phyloP scores from a whole-genome alignment of 2,797 vertebrate species.

The Linurgus olivaceus region DNA sequence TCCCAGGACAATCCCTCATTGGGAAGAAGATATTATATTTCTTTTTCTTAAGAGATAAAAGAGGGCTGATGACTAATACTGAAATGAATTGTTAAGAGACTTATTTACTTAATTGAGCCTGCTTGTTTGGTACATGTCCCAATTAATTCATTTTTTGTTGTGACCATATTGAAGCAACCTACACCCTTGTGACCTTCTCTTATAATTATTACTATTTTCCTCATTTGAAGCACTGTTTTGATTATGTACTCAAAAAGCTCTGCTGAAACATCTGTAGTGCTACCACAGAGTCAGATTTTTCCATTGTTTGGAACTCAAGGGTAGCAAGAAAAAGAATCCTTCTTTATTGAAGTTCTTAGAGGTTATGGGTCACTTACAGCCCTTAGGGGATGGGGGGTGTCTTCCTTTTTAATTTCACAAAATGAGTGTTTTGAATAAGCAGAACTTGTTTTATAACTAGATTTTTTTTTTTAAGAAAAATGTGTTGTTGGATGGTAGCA shows the following conservation, averaged over 20 bases:
- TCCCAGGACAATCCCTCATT: not conserved
- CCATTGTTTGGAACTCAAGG: slow-evolving; percentile 20
- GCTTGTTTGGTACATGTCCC: slow-evolving; percentile 58
- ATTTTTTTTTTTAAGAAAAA: not conserved
- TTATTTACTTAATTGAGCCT: slow-evolving; percentile 64
- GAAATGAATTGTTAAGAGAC: slow-evolving; percentile 60
- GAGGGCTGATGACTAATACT: slow-evolving; percentile 43
- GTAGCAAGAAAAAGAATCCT: not conserved
- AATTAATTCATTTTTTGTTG: slow-evolving; percentile 69
- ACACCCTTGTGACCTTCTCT: slow-evolving; percentile 56
- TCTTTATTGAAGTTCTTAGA: slow-evolving; percentile 10
- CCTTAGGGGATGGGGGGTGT: not conserved
- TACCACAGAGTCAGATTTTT: slow-evolving; percentile 1
- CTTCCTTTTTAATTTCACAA: slow-evolving; percentile 13
- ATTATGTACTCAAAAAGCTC: slow-evolving; percentile 54
- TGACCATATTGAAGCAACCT: slow-evolving; percentile 53
- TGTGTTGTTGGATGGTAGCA: not conserved
- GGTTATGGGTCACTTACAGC: not conserved
- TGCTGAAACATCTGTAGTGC: slow-evolving; percentile 42
- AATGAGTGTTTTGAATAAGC: slow-evolving; percentile 22
- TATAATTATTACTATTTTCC: slow-evolving; percentile 27
- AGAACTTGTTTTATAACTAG: slow-evolving; percentile 1
- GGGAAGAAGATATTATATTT: slow-evolving; percentile 1
- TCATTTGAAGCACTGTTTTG: slow-evolving; percentile 34
- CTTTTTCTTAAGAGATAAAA: slow-evolving; percentile 27